Evolutionary conservation across 2,113 vertebrate genomes (phyloP).

Genomic region (Calidris pygmaea): DNA sequence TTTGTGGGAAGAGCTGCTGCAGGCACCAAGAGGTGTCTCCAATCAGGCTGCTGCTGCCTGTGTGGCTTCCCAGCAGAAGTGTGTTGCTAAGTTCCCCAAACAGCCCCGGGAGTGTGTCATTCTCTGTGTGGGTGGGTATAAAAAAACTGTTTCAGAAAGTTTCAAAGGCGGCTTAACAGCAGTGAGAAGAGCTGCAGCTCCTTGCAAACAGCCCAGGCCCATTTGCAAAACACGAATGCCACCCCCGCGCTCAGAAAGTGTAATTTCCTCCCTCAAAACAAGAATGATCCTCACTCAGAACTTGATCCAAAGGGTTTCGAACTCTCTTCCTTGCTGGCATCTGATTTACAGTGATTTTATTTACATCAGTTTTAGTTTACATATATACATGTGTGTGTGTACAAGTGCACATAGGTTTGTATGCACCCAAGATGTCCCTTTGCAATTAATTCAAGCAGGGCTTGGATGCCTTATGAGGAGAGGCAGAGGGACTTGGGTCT

Average conservation of each 20-base stretch:
- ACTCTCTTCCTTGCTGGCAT: background rate
- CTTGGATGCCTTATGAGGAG: background rate
- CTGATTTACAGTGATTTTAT: background rate
- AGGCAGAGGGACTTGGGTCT: too few relatives aligned
- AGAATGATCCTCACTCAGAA: background rate
- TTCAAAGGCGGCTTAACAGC: background rate
- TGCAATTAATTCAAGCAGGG: background rate
- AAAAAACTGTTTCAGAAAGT: conserved; percentile 40
- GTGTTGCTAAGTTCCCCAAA: conserved; percentile 17
- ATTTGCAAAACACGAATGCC: background rate
- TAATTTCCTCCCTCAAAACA: background rate
- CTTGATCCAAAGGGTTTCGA: background rate
- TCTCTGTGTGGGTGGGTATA: background rate
- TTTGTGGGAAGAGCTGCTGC: background rate
- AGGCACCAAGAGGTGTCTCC: background rate
- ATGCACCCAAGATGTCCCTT: background rate
- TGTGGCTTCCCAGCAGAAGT: background rate
- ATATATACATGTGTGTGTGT: background rate
- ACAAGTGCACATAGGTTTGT: background rate
- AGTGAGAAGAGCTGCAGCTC: background rate
- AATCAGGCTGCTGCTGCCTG: background rate
- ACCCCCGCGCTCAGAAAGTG: background rate
- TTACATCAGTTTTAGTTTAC: background rate
- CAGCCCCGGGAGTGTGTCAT: conserved; percentile 7
- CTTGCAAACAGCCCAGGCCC: background rate